phyloP scores from a whole-genome alignment of 1,140 invertebrate genomes.

The Diorhabda carinulata region DNA sequence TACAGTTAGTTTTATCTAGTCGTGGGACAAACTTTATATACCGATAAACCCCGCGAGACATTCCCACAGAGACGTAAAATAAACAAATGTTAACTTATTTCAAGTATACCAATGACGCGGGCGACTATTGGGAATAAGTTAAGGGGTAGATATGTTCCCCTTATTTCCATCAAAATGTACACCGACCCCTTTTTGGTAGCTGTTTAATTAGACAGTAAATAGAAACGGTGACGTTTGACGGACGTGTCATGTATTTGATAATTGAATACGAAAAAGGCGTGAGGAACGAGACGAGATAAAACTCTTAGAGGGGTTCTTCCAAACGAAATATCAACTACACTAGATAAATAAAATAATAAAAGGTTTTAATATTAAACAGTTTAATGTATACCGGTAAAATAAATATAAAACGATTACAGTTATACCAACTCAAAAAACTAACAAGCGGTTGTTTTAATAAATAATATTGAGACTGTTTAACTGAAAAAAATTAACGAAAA shows the following conservation, averaged over 20 bases:
- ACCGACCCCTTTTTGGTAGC: slow-evolving; percentile 3
- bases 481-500: too few species aligned
- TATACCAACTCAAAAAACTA: too few species aligned
- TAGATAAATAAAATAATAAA: too few species aligned
- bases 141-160: not conserved
- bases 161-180: not conserved
- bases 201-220: slow-evolving; percentile 17
- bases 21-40: not conserved
- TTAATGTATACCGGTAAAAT: too few species aligned
- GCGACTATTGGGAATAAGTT: not conserved
- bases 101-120: not conserved
- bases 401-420: too few species aligned
- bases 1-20: too few species aligned
- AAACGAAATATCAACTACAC: too few species aligned
- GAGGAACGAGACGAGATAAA: slow-evolving; percentile 5
- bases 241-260: slow-evolving; percentile 16
- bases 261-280: slow-evolving; percentile 15
- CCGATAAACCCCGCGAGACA: not conserved
- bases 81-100: slow-evolving; percentile 3
- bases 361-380: too few species aligned
- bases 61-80: not conserved
- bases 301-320: not conserved
- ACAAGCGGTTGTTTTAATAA: too few species aligned
- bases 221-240: slow-evolving; percentile 11
- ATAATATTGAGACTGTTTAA: too few species aligned